Percentiles rank a stretch among this genome's conserved stretches.
These are phyloP conservation scores for Babylonia areolata DNA, from an alignment of 1,140 invertebrate species.

Conservation along the genomic window DNA sequence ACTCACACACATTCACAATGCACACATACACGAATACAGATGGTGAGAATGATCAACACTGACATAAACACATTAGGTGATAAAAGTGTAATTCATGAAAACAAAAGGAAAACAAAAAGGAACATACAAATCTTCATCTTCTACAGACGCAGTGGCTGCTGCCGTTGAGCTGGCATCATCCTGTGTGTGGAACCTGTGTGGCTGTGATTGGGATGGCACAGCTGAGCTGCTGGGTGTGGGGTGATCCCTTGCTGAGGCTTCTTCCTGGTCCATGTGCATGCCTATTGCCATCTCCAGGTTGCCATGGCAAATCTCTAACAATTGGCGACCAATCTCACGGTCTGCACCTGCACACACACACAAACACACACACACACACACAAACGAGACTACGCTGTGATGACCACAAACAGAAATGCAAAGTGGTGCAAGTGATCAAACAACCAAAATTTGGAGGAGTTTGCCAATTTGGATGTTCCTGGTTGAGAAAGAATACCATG, in stretches of 20 bases:
- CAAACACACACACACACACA: too few species aligned
- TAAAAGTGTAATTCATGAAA: too few species aligned
- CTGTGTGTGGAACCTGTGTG: not conserved
- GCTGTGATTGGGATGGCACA: not conserved
- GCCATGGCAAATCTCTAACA: constrained; percentile 78
- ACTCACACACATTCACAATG: too few species aligned
- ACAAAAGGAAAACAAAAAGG: not conserved
- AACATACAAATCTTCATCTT: constrained; percentile 25
- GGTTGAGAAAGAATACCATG: too few species aligned
- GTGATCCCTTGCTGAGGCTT: not conserved
- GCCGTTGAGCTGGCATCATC: not conserved
- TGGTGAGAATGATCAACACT: too few species aligned
- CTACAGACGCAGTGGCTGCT: not conserved
- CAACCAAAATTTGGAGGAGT: too few species aligned
- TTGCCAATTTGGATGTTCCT: too few species aligned
- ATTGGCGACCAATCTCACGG: constrained; percentile 66
- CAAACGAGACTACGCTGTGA: too few species aligned
- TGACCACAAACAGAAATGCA: too few species aligned
- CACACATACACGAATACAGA: too few species aligned
- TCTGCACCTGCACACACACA: constrained; percentile 56
- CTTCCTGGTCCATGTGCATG: constrained; percentile 78
- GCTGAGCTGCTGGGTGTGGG: constrained; percentile 3
- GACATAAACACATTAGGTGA: too few species aligned
- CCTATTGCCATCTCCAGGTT: constrained; percentile 79
- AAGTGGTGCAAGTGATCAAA: too few species aligned